Evolutionary conservation across 1,140 invertebrate genomes (phyloP).

Genomic region (Bathynomus jamesi): DNA sequence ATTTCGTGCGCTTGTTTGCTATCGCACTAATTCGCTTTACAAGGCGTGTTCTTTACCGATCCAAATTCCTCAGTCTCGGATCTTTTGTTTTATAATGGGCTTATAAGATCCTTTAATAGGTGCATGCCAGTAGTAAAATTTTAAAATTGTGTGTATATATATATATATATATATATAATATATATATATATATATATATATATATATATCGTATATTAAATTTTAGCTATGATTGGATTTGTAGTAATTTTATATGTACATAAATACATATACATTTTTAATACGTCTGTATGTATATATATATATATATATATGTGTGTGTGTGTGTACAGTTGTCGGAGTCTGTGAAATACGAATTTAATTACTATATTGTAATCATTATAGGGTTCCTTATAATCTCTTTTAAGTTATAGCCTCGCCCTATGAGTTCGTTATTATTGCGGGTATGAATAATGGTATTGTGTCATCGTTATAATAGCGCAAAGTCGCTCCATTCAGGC

Average conservation of each 20-base stretch:
- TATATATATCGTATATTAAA: not conserved
- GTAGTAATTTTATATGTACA: not conserved
- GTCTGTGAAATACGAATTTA: not conserved
- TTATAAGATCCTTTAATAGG: not conserved
- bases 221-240: constrained; percentile 39
- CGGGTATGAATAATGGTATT: not conserved
- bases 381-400: not conserved
- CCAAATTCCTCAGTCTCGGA: no score
- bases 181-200: constrained; percentile 2
- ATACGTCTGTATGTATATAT: not conserved
- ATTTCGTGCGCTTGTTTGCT: no score
- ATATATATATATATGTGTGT: not conserved
- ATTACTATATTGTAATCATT: not conserved
- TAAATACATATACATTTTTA: not conserved
- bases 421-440: not conserved
- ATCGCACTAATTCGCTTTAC: no score
- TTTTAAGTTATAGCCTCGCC: not conserved
- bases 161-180: not conserved
- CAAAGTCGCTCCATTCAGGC: no score
- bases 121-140: no score
- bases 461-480: no score
- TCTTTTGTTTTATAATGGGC: not conserved
- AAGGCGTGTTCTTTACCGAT: no score
- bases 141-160: no score
- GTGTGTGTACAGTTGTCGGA: not conserved